Evolutionary conservation across 2,888 invertebrate species (phyloP), one percentile per base, ranked within the genome.

Genomic region (Osmoderma eremita): DNA sequence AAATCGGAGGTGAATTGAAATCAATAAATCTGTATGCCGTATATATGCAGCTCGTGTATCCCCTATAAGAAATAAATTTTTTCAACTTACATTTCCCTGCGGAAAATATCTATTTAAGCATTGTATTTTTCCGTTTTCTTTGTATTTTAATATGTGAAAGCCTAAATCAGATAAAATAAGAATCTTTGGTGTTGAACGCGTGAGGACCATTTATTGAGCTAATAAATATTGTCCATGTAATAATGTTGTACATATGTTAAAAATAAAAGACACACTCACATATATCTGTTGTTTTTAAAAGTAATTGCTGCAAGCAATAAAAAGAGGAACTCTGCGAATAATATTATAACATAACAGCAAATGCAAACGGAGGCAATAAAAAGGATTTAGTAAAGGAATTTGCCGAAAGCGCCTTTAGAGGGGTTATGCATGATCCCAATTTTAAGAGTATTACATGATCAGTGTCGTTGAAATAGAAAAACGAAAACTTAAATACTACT

Each of bases 1-100:
- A 48, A 61, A 61, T 61, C 45, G 58, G 45, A 61, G 45, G 58
- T 61, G 58, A 61, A 61, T 61, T 45, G 58, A 61, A 61, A 61
- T 61, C 58, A 48, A 61, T 61, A 61, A 61, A 61, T 61, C 30
- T 45, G 58, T 45, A 61, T 12, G 30, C 12, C 30, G 12, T 61
- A 61, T 30, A 45, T 61, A 61, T 61, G 58, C 58, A 17, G 58
- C 10, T 8, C 58, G 12, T 61, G 45, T 45, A 45, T 13, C 30
- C 30, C 24, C 45, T 36, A 30, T 30, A 45, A 22, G 42, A 48
- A 61, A 61, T 61, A 61, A 45, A 61, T 48, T 61, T 24, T 38
- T 45, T 61, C 6, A 30, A 30, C 10, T 56, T 56, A 56, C 41
- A 18, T 56, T 56, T 56, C 24, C 22, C 22, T 45, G n/a, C n/a